Evolutionary conservation across 2,888 invertebrate species (phyloP).

Genomic region (Platynereis dumerilii): DNA sequence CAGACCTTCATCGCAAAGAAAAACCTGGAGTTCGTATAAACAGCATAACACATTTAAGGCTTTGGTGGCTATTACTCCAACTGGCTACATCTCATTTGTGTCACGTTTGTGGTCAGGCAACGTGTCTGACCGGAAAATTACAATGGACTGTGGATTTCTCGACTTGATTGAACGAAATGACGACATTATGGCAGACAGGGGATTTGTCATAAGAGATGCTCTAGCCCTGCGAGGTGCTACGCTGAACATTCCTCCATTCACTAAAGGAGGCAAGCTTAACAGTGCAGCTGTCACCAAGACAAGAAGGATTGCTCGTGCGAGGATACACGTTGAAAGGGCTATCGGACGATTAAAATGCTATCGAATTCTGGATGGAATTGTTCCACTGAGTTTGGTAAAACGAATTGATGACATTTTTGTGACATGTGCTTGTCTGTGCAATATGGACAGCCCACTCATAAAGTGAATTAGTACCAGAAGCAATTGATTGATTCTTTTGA

Average conservation of each 20-base stretch:
- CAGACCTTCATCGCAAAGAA: neutral
- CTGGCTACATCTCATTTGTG: constrained; percentile 2
- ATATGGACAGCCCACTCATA: too few relatives aligned
- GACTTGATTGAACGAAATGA: neutral
- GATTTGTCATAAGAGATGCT: constrained; percentile 4
- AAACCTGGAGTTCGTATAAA: constrained; percentile 4
- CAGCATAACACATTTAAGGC: constrained; percentile 12
- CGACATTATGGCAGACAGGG: constrained; percentile 11
- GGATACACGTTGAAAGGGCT: constrained; percentile 3
- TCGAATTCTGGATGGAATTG: too few relatives aligned
- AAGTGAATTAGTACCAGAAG: too few relatives aligned
- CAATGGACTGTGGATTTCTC: constrained; percentile 3
- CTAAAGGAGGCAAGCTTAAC: neutral
- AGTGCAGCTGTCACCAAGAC: neutral
- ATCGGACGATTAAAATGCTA: neutral
- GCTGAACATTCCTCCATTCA: constrained; percentile 9
- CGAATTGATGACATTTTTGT: too few relatives aligned
- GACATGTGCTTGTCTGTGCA: too few relatives aligned
- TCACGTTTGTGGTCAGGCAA: neutral
- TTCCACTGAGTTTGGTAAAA: too few relatives aligned
- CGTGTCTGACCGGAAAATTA: neutral
- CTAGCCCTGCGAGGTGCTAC: neutral
- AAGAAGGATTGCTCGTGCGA: neutral
- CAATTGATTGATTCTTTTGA: too few relatives aligned
- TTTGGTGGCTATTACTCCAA: constrained; percentile 6